phyloP scores from a whole-genome alignment of 1,140 invertebrate genomes.

The Diprion similis region DNA sequence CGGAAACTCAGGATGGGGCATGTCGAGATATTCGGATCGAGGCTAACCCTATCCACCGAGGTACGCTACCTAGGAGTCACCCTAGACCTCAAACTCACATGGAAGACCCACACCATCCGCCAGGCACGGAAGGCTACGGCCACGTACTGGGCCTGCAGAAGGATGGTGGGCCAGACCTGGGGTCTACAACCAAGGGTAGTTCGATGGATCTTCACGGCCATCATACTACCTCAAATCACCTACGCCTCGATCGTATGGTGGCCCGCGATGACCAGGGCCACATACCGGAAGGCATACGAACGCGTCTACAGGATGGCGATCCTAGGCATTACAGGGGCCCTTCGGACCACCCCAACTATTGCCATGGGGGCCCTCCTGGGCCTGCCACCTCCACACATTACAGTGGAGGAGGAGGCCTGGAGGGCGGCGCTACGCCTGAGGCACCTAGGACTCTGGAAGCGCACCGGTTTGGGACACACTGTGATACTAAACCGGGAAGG shows the following conservation, averaged over 20 bases:
- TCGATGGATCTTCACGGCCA: slow-evolving; percentile 16
- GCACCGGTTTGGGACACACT: no score
- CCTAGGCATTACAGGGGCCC: slow-evolving; percentile 5
- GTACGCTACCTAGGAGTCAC: not conserved
- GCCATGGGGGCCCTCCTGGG: not conserved
- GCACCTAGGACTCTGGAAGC: no score
- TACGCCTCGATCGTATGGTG: no score
- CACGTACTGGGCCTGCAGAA: slow-evolving; percentile 17
- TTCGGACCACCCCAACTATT: slow-evolving; percentile 7
- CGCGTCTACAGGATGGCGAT: not conserved
- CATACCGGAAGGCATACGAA: not conserved
- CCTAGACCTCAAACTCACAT: slow-evolving; percentile 12
- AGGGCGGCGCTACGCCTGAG: not conserved
- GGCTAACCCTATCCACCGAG: not conserved
- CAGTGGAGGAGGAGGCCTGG: not conserved
- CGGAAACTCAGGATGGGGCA: no score
- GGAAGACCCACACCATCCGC: slow-evolving; percentile 11
- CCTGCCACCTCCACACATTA: not conserved
- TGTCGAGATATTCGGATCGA: no score
- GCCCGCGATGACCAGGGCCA: not conserved
- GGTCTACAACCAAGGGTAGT: slow-evolving; percentile 6
- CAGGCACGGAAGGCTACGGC: not conserved
- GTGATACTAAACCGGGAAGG: no score
- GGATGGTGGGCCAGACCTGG: slow-evolving; percentile 14
- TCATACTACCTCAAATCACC: not conserved